These are phyloP conservation scores for Drosophila pandora DNA, from an alignment of 1,140 invertebrate species.

Conservation along the genomic window DNA sequence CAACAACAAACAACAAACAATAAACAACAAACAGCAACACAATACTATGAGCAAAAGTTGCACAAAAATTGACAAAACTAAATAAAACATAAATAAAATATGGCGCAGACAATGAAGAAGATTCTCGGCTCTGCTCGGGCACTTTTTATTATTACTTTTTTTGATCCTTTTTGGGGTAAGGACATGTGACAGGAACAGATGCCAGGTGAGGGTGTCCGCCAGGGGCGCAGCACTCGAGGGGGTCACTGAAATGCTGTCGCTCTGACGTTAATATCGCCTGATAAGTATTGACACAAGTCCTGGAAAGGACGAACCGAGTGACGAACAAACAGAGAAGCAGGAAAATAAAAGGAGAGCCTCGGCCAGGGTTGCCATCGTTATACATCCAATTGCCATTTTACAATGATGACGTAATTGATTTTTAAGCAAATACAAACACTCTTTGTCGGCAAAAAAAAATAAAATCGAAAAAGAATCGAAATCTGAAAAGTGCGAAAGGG, in stretches of 20 bases:
- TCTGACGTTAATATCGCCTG: slow-evolving; percentile 71
- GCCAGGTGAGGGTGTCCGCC: slow-evolving; percentile 40
- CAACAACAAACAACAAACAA: too few species aligned
- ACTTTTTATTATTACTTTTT: too few species aligned
- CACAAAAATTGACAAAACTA: slow-evolving; percentile 77
- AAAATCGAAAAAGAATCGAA: slow-evolving; percentile 1
- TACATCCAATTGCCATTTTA: slow-evolving; percentile 72
- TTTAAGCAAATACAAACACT: slow-evolving; percentile 81
- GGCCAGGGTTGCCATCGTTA: slow-evolving; percentile 31
- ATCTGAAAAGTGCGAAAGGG: slow-evolving; percentile 5
- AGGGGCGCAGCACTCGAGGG: too few species aligned
- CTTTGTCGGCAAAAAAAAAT: slow-evolving; percentile 41
- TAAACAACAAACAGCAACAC: background rate
- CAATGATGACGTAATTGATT: slow-evolving; percentile 83
- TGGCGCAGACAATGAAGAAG: slow-evolving; percentile 59
- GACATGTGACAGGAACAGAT: slow-evolving; percentile 62
- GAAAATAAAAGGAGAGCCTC: background rate
- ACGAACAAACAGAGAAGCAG: slow-evolving; percentile 21
- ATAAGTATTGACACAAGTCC: slow-evolving; percentile 74
- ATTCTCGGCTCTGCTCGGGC: slow-evolving; percentile 13
- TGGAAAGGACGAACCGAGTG: slow-evolving; percentile 29
- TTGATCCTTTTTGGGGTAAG: slow-evolving; percentile 20
- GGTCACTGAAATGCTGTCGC: slow-evolving; percentile 25
- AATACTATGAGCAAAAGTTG: slow-evolving; percentile 62
- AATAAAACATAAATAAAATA: slow-evolving; percentile 81